A percentile compares a stretch with the other conserved stretches of the same genome.
These are phyloP conservation scores for Spondyliosoma cantharus DNA, from an alignment of 2,797 vertebrate species.

Conservation along the genomic window DNA sequence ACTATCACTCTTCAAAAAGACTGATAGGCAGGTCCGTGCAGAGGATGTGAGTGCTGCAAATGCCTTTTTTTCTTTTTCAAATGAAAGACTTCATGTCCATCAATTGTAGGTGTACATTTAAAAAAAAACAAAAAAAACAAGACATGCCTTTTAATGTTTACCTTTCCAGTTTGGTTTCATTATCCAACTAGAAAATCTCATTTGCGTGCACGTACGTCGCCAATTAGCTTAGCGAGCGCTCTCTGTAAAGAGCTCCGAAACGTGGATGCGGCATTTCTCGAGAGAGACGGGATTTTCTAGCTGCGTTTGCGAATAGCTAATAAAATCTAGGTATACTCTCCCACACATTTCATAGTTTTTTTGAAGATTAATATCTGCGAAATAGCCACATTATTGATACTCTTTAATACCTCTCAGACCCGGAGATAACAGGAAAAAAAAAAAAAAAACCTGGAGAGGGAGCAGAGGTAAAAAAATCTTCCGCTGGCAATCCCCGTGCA, in stretches of 20 bases:
- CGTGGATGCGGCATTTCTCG: constrained; percentile 38
- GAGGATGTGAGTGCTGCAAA: constrained; percentile 27
- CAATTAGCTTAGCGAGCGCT: constrained; percentile 39
- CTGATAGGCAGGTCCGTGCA: constrained; percentile 36
- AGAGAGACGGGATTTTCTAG: constrained; percentile 18
- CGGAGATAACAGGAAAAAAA: constrained; percentile 37
- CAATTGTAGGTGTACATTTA: neutral
- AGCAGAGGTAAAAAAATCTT: constrained; percentile 61
- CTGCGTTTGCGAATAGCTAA: constrained; percentile 30
- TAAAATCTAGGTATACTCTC: constrained; percentile 17
- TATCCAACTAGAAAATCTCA: constrained; percentile 7
- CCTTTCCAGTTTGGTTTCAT: constrained; percentile 7
- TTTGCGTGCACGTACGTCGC: constrained; percentile 22
- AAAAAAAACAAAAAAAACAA: neutral
- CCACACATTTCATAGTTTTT: constrained; percentile 19
- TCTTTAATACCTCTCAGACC: constrained; percentile 49
- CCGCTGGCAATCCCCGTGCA: constrained; percentile 35
- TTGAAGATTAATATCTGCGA: constrained; percentile 44
- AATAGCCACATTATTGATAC: constrained; percentile 46
- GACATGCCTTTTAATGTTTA: constrained; percentile 10
- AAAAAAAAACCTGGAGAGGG: constrained; percentile 39
- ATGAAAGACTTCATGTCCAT: constrained; percentile 18
- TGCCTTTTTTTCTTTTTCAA: neutral
- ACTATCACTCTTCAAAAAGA: constrained; percentile 57
- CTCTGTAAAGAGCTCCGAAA: constrained; percentile 39